Conservation (phyloP, 2,797 vertebrate species). For the Trachops cirrhosus region DNA sequence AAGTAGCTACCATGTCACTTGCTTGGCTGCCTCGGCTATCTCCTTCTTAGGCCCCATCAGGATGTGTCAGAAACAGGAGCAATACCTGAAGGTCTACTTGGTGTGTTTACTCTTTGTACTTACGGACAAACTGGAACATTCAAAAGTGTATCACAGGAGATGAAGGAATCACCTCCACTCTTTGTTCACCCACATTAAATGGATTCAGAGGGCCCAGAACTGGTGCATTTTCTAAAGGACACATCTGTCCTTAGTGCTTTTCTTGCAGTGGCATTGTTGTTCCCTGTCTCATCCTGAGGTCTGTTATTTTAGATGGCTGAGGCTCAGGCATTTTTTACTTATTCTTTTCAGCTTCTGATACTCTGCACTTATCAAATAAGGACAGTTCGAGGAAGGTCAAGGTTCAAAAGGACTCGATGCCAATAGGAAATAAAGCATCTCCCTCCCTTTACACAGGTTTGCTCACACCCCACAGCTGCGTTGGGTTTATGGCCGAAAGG, state of each 20-base stretch:
- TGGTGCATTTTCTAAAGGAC: constrained; percentile 22
- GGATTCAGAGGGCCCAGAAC: not conserved
- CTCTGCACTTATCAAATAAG: constrained; percentile 80
- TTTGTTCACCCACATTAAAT: constrained; percentile 66
- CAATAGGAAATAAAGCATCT: constrained; percentile 70
- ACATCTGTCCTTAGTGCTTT: constrained; percentile 58
- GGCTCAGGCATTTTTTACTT: constrained; percentile 70
- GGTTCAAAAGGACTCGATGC: constrained; percentile 70
- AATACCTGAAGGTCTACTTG: constrained; percentile 49
- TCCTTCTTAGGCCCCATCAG: not conserved
- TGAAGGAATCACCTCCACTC: constrained; percentile 70
- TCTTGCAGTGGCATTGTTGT: constrained; percentile 55
- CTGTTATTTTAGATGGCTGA: constrained; percentile 73
- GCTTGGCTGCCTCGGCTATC: not conserved
- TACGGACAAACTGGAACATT: not conserved
- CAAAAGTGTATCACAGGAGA: constrained; percentile 48
- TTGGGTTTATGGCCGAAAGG: constrained; percentile 68
- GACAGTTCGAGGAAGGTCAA: constrained; percentile 75
- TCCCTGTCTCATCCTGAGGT: constrained; percentile 66
- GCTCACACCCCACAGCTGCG: constrained; percentile 75
- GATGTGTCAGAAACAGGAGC: constrained; percentile 49
- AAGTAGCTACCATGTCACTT: not conserved
- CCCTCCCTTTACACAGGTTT: constrained; percentile 69
- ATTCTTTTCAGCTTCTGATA: constrained; percentile 62
- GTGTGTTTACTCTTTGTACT: constrained; percentile 60